A percentile compares a stretch with the other conserved stretches of the same genome.
phyloP scores from a whole-genome alignment of 2,113 vertebrate species.

The Pseudopodoces humilis region DNA sequence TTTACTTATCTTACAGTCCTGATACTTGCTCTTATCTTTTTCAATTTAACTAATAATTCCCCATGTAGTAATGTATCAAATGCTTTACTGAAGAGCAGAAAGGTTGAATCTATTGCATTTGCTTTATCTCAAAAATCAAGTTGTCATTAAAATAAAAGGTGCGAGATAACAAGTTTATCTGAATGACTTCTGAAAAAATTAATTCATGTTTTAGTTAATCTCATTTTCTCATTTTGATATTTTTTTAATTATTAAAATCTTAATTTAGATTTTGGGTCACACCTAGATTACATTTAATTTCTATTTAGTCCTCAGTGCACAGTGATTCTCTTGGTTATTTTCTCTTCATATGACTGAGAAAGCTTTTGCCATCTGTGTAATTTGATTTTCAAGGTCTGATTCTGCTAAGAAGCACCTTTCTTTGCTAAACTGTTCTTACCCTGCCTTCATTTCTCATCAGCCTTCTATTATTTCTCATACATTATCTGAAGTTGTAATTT shows the following conservation, averaged over 20 bases:
- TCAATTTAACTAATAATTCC: constrained; percentile 59
- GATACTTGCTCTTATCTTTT: constrained; percentile 42
- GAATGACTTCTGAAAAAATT: neutral
- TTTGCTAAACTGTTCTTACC: neutral
- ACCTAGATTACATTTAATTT: constrained; percentile 4
- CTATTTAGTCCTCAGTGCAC: neutral
- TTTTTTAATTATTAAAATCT: neutral
- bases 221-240: neutral
- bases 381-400: neutral
- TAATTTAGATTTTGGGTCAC: neutral
- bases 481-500: neutral
- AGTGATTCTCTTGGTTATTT: neutral
- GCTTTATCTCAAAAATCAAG: neutral
- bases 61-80: neutral
- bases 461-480: neutral
- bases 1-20: constrained; percentile 35
- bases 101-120: neutral
- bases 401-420: neutral
- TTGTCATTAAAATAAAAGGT: neutral
- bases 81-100: neutral
- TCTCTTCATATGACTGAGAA: neutral
- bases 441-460: neutral
- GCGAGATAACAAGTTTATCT: neutral
- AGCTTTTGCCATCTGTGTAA: neutral
- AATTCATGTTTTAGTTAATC: neutral